These are phyloP conservation scores for Eristalis arbustorum DNA, from an alignment of 2,888 invertebrate genomes.

Conservation along the genomic window DNA sequence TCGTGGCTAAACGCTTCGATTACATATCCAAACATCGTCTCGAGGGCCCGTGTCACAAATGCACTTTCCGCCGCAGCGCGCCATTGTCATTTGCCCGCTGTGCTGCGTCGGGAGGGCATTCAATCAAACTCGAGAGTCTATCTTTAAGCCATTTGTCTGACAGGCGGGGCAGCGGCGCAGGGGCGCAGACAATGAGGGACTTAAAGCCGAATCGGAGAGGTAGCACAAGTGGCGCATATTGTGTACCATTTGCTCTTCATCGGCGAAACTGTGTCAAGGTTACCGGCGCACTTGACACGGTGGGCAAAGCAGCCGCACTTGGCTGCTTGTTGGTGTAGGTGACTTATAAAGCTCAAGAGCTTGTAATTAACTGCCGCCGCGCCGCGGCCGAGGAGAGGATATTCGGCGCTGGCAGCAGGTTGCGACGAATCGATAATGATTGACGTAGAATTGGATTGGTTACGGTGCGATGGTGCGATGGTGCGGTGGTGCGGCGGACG, in stretches of 20 bases:
- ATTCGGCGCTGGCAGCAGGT: background rate
- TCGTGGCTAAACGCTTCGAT: background rate
- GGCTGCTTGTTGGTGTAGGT: background rate
- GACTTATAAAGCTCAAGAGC: background rate
- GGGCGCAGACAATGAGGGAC: background rate
- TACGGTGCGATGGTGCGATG: background rate
- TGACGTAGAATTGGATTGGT: background rate
- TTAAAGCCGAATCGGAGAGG: constrained; percentile 7
- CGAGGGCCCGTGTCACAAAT: background rate
- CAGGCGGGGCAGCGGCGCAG: background rate
- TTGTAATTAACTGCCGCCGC: constrained; percentile 3
- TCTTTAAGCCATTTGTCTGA: background rate
- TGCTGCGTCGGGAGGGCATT: background rate
- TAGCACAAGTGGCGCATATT: constrained; percentile 17
- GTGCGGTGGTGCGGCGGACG: background rate
- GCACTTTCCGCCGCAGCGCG: background rate
- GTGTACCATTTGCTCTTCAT: constrained; percentile 7
- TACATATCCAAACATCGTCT: background rate
- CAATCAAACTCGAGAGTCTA: background rate
- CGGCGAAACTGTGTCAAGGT: constrained; percentile 26
- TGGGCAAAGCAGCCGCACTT: background rate
- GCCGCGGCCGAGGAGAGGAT: background rate
- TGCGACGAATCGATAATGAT: background rate
- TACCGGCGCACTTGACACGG: background rate
- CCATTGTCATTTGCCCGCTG: background rate